Percentiles rank a stretch among this genome's conserved stretches.
phyloP scores from a whole-genome alignment of 35 echinoderm and acorn worm species.

The Chiridota heheva region DNA sequence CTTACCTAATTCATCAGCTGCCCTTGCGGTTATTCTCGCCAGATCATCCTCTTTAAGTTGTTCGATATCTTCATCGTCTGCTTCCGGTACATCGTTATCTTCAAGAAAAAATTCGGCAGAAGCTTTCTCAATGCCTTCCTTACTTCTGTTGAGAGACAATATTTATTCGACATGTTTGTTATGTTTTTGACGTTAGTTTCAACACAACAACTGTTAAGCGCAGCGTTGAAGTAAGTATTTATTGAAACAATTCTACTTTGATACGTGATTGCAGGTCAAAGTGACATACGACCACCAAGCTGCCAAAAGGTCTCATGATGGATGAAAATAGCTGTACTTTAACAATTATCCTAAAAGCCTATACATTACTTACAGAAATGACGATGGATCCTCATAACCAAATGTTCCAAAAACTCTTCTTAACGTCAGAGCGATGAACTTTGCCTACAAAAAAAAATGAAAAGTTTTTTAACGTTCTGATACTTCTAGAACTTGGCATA shows the following conservation, averaged over 20 bases:
- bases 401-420: slow-evolving; percentile 41
- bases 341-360: too few species aligned
- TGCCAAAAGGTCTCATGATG: too few species aligned
- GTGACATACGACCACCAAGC: too few species aligned
- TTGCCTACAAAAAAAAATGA: slow-evolving; percentile 38
- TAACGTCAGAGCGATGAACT: slow-evolving; percentile 43
- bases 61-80: slow-evolving; percentile 34
- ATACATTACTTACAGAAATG: slow-evolving; percentile 49
- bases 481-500: too few species aligned
- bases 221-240: too few species aligned
- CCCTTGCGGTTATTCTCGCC: slow-evolving; percentile 35
- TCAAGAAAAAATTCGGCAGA: slow-evolving; percentile 45
- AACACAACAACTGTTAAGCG: too few species aligned
- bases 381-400: slow-evolving; percentile 36
- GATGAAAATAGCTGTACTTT: too few species aligned
- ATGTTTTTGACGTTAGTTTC: too few species aligned
- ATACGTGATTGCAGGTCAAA: too few species aligned
- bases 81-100: slow-evolving; percentile 29
- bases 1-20: slow-evolving; percentile 46
- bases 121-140: slow-evolving; percentile 36
- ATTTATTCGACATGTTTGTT: too few species aligned
- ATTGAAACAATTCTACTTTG: too few species aligned
- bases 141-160: slow-evolving; percentile 34
- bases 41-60: slow-evolving; percentile 43
- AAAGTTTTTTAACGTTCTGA: too few species aligned